These are phyloP conservation scores for Patiria miniata DNA, from an alignment of 35 echinoderm and acorn worm species.

Conservation along the genomic window DNA sequence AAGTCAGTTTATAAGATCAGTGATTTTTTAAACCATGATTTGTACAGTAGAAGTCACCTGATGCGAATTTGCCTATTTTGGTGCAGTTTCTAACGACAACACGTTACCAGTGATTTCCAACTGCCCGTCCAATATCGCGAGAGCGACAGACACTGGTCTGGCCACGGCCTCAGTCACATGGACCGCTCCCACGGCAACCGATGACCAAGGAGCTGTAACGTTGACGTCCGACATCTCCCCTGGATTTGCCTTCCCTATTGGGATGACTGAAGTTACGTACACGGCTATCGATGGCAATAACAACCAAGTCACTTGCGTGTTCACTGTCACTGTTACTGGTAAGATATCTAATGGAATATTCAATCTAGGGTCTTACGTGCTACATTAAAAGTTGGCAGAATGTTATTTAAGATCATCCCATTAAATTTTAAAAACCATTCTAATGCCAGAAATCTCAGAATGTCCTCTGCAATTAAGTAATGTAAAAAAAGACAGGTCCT, in stretches of 20 bases:
- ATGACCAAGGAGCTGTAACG: neutral
- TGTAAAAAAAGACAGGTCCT: no score
- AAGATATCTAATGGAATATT: no score
- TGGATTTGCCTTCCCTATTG: neutral
- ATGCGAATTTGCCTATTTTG: neutral
- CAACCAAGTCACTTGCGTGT: neutral
- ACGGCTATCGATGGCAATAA: conserved; percentile 32
- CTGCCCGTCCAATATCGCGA: neutral
- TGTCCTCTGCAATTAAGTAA: no score
- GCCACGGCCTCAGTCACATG: conserved; percentile 10
- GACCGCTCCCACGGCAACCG: conserved; percentile 33
- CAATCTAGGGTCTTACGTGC: no score
- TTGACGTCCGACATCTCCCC: neutral
- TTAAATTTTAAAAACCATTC: no score
- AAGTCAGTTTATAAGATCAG: no score
- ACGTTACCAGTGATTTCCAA: neutral
- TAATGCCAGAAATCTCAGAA: no score
- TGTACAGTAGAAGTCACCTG: no score
- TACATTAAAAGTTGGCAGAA: no score
- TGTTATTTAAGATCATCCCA: no score
- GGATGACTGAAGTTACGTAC: conserved; percentile 35
- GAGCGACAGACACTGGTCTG: neutral
- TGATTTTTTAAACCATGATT: no score
- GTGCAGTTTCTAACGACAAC: neutral
- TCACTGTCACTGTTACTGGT: conserved; percentile 41